Base-by-base conservation (phyloP, 2,888 invertebrate genomes). In the Acrobasis repandana region DNA sequence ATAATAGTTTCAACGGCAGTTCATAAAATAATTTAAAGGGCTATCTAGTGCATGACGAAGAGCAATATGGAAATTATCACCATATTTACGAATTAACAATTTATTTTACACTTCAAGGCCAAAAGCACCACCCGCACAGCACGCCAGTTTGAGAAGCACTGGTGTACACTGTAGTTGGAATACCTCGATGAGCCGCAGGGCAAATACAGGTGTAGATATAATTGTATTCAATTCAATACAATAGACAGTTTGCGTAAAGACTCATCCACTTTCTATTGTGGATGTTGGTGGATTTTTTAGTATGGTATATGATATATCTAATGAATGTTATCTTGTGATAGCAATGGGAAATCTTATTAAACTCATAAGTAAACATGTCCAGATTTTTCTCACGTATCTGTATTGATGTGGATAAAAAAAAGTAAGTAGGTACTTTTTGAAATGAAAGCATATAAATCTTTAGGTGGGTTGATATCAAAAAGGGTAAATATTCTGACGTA, bases 131-230 rank as follows among this genome's bases (percentile, higher is more conserved):
- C n/a, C n/a, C n/a, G n/a, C n/a, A n/a, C n/a, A n/a, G 14, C 38
- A 14, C 10, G 43, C n/a, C 2, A 11, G n/a, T 54, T 54, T 54
- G 54, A 43, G 54, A 20, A 43, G 0, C 54, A 11, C 38, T 38
- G 54, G 20, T 3, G 2, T 14, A 38, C 1, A 4, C 6, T 28
- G 4, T 28, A 16, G 6, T 2, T n/a, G 4, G 10, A 34, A 11
- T 11, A 16, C 5, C 0, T 11, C n/a, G 20, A 20, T 38, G 36
- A 54, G 54, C 54, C 54, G 54, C 38, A 74, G 76, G 85, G 86
- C 74, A 89, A 89, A 89, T 74, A 89, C 89, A 89, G 89, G 90
- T 89, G 89, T 69, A 68, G 67, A 57, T 56, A 60, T 60, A 64
- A 60, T 58, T 62, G 64, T 68, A 64, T 61, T 59, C 38, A 52